Evolutionary conservation across 2,113 vertebrate genomes (phyloP).

Genomic region (Calonectris borealis): DNA sequence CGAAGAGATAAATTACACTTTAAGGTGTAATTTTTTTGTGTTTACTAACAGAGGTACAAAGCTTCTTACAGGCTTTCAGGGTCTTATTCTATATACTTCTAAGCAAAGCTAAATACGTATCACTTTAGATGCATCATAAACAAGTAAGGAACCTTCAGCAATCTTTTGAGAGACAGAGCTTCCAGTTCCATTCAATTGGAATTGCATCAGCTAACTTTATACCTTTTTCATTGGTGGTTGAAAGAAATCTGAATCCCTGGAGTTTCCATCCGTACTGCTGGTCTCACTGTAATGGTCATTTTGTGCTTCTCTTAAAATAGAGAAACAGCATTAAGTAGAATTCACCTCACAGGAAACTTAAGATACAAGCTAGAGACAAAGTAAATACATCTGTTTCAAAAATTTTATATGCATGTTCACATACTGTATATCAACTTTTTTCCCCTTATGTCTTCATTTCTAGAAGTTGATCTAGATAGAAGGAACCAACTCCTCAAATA

Average conservation of each 20-base stretch:
- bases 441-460: neutral
- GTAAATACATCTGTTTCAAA: slow-evolving; percentile 38
- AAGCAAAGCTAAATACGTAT: neutral
- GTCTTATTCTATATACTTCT: neutral
- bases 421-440: neutral
- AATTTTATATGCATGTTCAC: neutral
- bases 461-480: neutral
- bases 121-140: neutral
- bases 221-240: slow-evolving; percentile 96
- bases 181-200: neutral
- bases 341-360: slow-evolving; percentile 53
- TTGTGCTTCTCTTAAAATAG: slow-evolving; percentile 83
- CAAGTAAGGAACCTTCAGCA: neutral
- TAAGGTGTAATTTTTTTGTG: neutral
- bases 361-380: slow-evolving; percentile 52
- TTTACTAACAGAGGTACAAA: neutral
- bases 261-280: slow-evolving; percentile 90
- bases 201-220: slow-evolving; percentile 12
- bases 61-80: neutral
- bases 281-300: slow-evolving; percentile 90
- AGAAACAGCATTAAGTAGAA: slow-evolving; percentile 55
- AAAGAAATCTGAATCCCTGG: slow-evolving; percentile 92
- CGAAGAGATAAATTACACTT: neutral
- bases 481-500: neutral
- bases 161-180: neutral